Base-by-base conservation (phyloP, 2,888 invertebrate species). In the Ommatoiulus sabulosus region DNA sequence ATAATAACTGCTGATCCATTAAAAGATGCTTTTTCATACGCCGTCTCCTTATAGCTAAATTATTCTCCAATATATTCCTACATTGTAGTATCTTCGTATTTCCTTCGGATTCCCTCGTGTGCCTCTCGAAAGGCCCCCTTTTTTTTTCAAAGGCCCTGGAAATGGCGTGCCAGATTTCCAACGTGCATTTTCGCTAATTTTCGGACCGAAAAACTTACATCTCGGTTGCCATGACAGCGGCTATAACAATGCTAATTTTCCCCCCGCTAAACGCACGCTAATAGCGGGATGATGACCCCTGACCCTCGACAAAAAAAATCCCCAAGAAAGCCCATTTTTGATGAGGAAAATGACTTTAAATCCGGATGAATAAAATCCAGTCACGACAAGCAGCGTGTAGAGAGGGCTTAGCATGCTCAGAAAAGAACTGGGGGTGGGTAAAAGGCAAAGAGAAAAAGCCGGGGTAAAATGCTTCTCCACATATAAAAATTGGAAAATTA, bases 81-180 rank as follows among this genome's bases (percentile, higher is more conserved):
- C 24, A 35, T 35, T 35, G 35, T 2, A 2, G 35, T 35, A 24
- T 80, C 80, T 80, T 80, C 80, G 35, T 80, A 80, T 80, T 80
- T 80, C 80, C 80, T 35, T 24, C 8, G 12, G 24, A 80, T 35
- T 80, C 80, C 80, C 80, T 24, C 0, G 35, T 24, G 80, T 35
- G 80, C 35, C 80, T 35, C 35, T 35, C 35, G 1, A 80, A 80
- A 80, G 35, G 35, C 35, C 35, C 35, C 35, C 35, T 80, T 35
- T 80, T 72, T 63, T 63, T 72, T 80, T 80, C 12, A 80, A 80
- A 35, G 35, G 35, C 72, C 80, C 35, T 80, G 80, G 80, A 80
- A 80, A 80, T 80, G 80, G 80, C 80, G 80, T 80, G 80, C 80
- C 80, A 80, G 80, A 80, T 80, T 80, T 35, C 35, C 80, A 80